Base-by-base conservation (phyloP, 2,797 vertebrate species). In the Leuciscus waleckii region DNA sequence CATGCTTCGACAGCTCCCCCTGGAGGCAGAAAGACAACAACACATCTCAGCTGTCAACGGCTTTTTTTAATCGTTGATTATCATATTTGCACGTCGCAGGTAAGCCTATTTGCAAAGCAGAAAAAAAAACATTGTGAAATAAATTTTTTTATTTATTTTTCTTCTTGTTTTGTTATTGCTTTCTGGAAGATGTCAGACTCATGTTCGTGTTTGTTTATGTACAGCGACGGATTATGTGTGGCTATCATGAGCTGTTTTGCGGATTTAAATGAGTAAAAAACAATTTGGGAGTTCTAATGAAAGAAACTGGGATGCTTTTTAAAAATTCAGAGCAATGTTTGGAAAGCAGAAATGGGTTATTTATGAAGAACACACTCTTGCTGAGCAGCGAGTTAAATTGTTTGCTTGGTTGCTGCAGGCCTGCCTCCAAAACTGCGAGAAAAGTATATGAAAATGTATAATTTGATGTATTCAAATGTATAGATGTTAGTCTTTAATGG, bases 1-100 rank as follows among this genome's bases (percentile, higher is more conserved):
- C 90, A 56, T 89, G 78, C 37, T 91, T 87, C 16, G 89, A 79
- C 1, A 85, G 19, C 32, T 89, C 90, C n/a, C 70, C 67, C 94
- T 95, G 43, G 14, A 49, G 58, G 70, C 35, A 58, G 13, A 88
- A 7, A 82, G 19, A 89, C 0, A 84, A 71, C 79, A 58, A 39
- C 43, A 61, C 51, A 21, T 2, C 17, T 79, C 83, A 88, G 79
- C 79, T 83, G 16, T 32, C 6, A 7, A 21, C 9, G 1, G 35
- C 7, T 39, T 37, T 78, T 58, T 13, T 0, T 3, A 23, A 21
- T 67, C 5, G 1, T 13, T 17, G 13, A n/a, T 56, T 54, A 14
- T 37, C 32, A 37, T 2, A 35, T 43, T 21, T 35, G 49, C 13
- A 54, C 5, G 7, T 26, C 4, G 4, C 19, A 35, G 26, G 39